Conservation (phyloP, 2,797 vertebrate genomes). For the Lagodon rhomboides region DNA sequence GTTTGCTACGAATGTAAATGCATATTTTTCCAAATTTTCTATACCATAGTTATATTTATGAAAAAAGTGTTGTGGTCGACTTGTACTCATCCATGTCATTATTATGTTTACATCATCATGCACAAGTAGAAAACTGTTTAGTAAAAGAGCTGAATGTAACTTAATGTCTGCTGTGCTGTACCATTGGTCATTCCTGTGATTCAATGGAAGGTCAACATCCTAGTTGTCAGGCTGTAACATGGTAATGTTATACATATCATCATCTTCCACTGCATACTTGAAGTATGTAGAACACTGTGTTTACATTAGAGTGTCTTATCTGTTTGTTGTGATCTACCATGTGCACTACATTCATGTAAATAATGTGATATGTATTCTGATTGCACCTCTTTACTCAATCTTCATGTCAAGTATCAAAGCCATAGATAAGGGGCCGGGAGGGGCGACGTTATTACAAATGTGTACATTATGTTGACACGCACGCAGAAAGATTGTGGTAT, state of each 20-base stretch:
- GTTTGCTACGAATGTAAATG: slow-evolving; percentile 87
- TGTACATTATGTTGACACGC: slow-evolving; percentile 68
- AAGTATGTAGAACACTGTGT: slow-evolving; percentile 68
- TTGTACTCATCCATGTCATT: slow-evolving; percentile 63
- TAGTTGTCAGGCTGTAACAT: slow-evolving; percentile 47
- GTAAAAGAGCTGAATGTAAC: slow-evolving; percentile 76
- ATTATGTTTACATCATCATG: slow-evolving; percentile 71
- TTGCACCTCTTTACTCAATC: slow-evolving; percentile 64
- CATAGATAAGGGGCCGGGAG: slow-evolving; percentile 68
- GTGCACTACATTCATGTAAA: slow-evolving; percentile 58
- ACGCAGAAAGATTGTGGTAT: slow-evolving; percentile 78
- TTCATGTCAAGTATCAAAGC: slow-evolving; percentile 74
- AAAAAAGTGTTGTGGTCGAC: slow-evolving; percentile 70
- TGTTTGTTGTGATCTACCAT: slow-evolving; percentile 63
- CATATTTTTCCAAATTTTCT: slow-evolving; percentile 87
- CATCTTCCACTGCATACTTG: slow-evolving; percentile 65
- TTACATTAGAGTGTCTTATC: slow-evolving; percentile 70
- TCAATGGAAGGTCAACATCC: slow-evolving; percentile 40
- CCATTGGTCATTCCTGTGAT: slow-evolving; percentile 46
- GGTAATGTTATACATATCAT: slow-evolving; percentile 50
- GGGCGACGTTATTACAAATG: slow-evolving; percentile 50
- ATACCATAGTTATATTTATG: slow-evolving; percentile 85
- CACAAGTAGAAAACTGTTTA: slow-evolving; percentile 55
- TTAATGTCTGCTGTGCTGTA: slow-evolving; percentile 62
- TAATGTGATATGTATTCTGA: slow-evolving; percentile 63